phyloP scores from a whole-genome alignment of 2,888 invertebrate genomes.

The Leptinotarsa peninsularis region DNA sequence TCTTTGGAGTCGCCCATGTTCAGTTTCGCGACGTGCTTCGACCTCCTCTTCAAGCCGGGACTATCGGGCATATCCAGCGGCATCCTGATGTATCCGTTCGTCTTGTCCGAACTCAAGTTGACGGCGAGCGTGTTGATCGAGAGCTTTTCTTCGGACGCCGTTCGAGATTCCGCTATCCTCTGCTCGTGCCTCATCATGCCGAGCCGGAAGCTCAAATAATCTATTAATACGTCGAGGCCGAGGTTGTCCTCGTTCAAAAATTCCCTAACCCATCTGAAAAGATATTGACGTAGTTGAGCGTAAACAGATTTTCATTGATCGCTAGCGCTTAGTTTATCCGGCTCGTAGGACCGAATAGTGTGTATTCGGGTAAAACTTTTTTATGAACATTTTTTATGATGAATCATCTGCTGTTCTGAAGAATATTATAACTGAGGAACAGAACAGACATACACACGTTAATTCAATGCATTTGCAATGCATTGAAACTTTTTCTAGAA shows the following conservation, averaged over 20 bases:
- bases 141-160: slow-evolving; percentile 82
- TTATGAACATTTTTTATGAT: not conserved
- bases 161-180: slow-evolving; percentile 80
- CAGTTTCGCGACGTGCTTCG: slow-evolving; percentile 86
- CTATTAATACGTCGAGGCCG: slow-evolving; percentile 95
- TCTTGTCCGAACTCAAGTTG: slow-evolving; percentile 48
- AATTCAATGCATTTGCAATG: too few relatives aligned
- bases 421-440: too few relatives aligned
- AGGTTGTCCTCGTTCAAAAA: slow-evolving; percentile 96
- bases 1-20: slow-evolving; percentile 97
- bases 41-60: slow-evolving; percentile 79
- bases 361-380: not conserved
- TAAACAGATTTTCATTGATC: slow-evolving; percentile 14
- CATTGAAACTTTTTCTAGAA: too few relatives aligned
- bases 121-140: slow-evolving; percentile 61
- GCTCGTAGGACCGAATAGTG: not conserved
- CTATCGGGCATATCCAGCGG: slow-evolving; percentile 74
- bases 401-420: too few relatives aligned
- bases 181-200: slow-evolving; percentile 95
- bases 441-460: too few relatives aligned
- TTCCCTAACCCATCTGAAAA: slow-evolving; percentile 95
- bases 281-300: slow-evolving; percentile 16
- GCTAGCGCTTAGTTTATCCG: not conserved
- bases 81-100: slow-evolving; percentile 64
- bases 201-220: slow-evolving; percentile 95